Percentiles rank a stretch among this genome's conserved stretches.
phyloP scores from a whole-genome alignment of 2,888 invertebrate genomes.

The Nemoura dubitans region DNA sequence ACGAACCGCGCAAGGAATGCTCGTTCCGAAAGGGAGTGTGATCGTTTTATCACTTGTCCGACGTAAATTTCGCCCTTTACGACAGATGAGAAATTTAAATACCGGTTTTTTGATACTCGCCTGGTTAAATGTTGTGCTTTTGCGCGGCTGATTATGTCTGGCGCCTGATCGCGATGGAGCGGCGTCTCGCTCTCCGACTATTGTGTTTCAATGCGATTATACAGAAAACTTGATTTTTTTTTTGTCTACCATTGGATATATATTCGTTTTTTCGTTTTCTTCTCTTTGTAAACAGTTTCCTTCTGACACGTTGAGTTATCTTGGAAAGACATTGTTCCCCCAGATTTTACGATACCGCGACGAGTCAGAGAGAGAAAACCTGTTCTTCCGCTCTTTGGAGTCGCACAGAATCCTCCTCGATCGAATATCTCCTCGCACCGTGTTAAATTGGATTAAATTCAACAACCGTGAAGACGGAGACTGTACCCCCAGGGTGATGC shows the following conservation, averaged over 20 bases:
- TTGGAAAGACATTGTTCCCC: slow-evolving; percentile 33
- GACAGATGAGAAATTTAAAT: slow-evolving; percentile 31
- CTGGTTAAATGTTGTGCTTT: background rate
- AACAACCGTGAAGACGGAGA: slow-evolving; percentile 27
- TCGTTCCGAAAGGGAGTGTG: background rate
- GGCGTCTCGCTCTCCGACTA: background rate
- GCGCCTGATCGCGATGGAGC: background rate
- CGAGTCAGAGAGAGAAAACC: background rate
- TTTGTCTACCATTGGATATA: background rate
- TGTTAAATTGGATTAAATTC: slow-evolving; percentile 47
- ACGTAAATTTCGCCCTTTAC: slow-evolving; percentile 16
- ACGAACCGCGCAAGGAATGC: background rate
- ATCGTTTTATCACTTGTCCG: background rate
- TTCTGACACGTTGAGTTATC: slow-evolving; percentile 38
- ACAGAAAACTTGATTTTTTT: slow-evolving; percentile 19
- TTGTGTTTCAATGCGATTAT: slow-evolving; percentile 34
- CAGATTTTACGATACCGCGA: slow-evolving; percentile 41
- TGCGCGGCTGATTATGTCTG: slow-evolving; percentile 29
- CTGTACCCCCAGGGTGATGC: slow-evolving; percentile 26
- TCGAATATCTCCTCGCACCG: slow-evolving; percentile 41
- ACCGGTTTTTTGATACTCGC: slow-evolving; percentile 21
- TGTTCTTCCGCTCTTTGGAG: background rate
- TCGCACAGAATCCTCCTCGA: slow-evolving; percentile 34
- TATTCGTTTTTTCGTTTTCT: slow-evolving; percentile 18
- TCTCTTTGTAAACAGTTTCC: slow-evolving; percentile 33